Conservation (phyloP, 2,888 invertebrate genomes). For the Anorthoa munda region DNA sequence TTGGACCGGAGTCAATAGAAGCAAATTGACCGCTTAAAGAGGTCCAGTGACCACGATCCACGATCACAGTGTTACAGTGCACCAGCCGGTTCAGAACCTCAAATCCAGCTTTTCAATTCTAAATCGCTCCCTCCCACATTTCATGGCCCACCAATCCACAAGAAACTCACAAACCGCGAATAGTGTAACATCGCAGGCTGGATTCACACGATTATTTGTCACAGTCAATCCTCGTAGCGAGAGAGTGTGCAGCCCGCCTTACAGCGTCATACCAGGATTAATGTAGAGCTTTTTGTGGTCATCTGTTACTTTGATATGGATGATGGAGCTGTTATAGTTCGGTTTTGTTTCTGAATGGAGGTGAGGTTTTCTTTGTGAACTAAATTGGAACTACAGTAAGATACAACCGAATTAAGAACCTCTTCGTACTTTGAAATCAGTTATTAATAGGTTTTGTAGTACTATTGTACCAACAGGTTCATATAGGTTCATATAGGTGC, state of each 20-base stretch:
- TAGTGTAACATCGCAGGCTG: conserved; percentile 72
- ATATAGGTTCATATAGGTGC: too few species aligned
- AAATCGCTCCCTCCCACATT: conserved; percentile 8
- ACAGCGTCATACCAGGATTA: conserved; percentile 63
- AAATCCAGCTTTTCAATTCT: neutral
- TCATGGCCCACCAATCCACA: conserved; percentile 64
- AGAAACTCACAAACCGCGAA: conserved; percentile 70
- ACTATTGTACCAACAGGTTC: too few species aligned
- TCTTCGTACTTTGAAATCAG: too few species aligned
- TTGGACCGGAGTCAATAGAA: too few species aligned
- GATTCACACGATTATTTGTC: conserved; percentile 81
- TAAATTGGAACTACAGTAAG: too few species aligned
- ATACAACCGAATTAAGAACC: too few species aligned
- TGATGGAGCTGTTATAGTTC: conserved; percentile 39
- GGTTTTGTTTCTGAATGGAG: conserved; percentile 4
- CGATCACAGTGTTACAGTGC: too few species aligned
- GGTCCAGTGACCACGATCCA: too few species aligned
- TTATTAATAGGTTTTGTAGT: neutral
- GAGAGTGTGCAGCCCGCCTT: conserved; percentile 74
- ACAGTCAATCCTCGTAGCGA: conserved; percentile 79
- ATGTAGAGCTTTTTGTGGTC: conserved; percentile 65
- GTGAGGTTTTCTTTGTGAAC: conserved; percentile 29
- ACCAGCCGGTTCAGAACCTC: neutral
- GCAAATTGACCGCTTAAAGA: too few species aligned
- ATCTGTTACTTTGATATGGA: conserved; percentile 57